phyloP scores from a whole-genome alignment of 1,140 invertebrate species.

The Onthophagus taurus region DNA sequence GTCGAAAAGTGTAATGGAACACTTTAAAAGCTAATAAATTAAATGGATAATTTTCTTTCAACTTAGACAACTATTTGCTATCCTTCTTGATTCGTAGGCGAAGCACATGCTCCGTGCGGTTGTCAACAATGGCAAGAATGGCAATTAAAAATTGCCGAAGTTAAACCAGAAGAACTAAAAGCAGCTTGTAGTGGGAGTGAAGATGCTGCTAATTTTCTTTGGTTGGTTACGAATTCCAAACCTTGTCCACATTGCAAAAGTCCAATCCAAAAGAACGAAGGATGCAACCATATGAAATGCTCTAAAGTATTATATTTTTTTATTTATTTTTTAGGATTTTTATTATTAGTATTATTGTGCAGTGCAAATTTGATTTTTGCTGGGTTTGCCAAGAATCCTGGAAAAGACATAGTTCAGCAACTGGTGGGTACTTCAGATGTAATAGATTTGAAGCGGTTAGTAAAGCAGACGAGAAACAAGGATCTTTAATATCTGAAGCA shows the following conservation, averaged over 20 bases:
- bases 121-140: conserved; percentile 59
- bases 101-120: conserved; percentile 60
- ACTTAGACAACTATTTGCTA: no score
- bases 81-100: no score
- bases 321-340: no score
- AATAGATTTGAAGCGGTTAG: conserved; percentile 59
- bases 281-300: conserved; percentile 72
- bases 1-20: conserved; percentile 1
- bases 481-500: conserved; percentile 49
- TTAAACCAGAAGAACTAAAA: conserved; percentile 55
- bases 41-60: no score
- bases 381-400: conserved; percentile 69
- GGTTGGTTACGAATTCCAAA: conserved; percentile 67
- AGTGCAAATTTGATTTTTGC: conserved; percentile 70
- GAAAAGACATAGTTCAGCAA: conserved; percentile 64
- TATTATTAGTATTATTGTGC: no score
- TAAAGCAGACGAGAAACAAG: conserved; percentile 55
- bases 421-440: conserved; percentile 65
- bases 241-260: conserved; percentile 64
- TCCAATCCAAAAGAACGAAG: conserved; percentile 70
- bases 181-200: conserved; percentile 51
- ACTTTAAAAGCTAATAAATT: no score
- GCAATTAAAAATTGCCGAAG: conserved; percentile 53
- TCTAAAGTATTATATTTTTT: no score
- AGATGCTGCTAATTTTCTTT: conserved; percentile 59